phyloP scores from a whole-genome alignment of 2,888 invertebrate genomes.

The Oligia latruncula region DNA sequence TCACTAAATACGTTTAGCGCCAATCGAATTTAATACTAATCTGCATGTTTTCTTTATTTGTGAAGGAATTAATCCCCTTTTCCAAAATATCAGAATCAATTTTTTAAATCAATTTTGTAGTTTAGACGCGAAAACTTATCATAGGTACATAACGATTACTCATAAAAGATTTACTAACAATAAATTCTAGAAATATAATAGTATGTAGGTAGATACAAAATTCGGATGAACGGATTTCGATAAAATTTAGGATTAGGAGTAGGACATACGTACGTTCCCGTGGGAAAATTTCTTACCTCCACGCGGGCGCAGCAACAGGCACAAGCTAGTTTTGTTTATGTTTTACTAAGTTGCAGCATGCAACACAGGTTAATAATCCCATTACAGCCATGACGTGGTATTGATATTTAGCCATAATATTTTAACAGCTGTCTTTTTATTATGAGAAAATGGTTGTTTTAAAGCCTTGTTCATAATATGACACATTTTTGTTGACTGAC shows the following conservation, averaged over 20 bases:
- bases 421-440: constrained; percentile 13
- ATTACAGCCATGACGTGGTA: background rate
- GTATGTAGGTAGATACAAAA: background rate
- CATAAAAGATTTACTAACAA: background rate
- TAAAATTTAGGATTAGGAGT: too few relatives aligned
- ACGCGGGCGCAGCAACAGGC: too few relatives aligned
- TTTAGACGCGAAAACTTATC: background rate
- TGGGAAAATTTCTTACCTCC: too few relatives aligned
- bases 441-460: background rate
- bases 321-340: too few relatives aligned
- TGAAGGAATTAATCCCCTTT: background rate
- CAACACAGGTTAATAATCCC: background rate
- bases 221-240: too few relatives aligned
- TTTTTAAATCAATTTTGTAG: too few relatives aligned
- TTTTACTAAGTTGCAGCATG: background rate
- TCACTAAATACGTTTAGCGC: too few relatives aligned
- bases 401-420: constrained; percentile 10
- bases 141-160: background rate
- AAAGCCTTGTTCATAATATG: constrained; percentile 17
- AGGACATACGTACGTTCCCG: too few relatives aligned
- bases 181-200: background rate
- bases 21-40: too few relatives aligned
- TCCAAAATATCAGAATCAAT: background rate
- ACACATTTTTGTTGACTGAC: background rate
- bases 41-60: background rate